Evolutionary conservation across 2,888 invertebrate genomes (phyloP).

Genomic region (Resseliella maxima): DNA sequence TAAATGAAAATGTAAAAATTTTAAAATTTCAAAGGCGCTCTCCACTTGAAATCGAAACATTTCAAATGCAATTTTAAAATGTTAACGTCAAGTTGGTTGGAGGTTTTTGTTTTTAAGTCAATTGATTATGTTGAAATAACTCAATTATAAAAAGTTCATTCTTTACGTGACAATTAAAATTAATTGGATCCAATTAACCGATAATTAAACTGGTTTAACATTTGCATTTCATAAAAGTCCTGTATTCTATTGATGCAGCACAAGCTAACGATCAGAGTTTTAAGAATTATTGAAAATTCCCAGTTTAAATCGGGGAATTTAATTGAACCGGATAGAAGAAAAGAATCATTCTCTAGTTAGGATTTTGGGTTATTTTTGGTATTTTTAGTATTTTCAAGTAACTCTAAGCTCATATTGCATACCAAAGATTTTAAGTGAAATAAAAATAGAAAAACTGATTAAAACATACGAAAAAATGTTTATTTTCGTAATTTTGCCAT

Average conservation of each 20-base stretch:
- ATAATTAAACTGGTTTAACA: background rate
- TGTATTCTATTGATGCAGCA: background rate
- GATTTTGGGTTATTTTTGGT: too few relatives aligned
- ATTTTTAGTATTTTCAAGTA: too few relatives aligned
- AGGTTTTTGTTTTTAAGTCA: background rate
- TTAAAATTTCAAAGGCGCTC: background rate
- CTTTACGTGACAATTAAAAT: background rate
- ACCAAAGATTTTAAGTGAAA: too few relatives aligned
- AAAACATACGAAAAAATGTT: too few relatives aligned
- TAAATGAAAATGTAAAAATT: background rate
- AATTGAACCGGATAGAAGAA: too few relatives aligned
- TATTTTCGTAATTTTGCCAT: too few relatives aligned
- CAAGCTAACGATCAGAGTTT: too few relatives aligned
- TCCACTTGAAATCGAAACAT: constrained; percentile 1
- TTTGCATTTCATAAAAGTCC: background rate
- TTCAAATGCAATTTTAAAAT: background rate
- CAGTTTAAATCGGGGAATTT: too few relatives aligned
- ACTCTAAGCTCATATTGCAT: too few relatives aligned
- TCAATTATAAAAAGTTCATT: background rate
- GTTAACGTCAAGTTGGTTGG: background rate
- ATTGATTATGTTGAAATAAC: background rate
- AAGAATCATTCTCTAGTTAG: too few relatives aligned
- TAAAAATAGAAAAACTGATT: too few relatives aligned
- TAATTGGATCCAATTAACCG: background rate
- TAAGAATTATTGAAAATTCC: too few relatives aligned